A percentile compares a stretch with the other conserved stretches of the same genome.
Conservation (phyloP, 2,888 invertebrate genomes). For the Drosophila borborema region DNA sequence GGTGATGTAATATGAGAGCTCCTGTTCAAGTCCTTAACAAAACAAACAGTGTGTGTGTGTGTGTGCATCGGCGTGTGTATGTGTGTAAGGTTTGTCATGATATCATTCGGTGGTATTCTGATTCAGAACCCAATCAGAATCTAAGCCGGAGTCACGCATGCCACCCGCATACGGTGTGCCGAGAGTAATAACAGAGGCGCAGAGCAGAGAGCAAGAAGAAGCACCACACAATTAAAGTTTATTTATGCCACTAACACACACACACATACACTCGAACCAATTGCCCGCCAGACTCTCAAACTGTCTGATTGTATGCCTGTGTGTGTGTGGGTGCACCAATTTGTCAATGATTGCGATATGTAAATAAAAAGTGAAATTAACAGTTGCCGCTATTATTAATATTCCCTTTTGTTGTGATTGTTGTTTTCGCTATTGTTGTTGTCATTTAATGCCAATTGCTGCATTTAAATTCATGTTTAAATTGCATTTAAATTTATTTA, state of each 20-base stretch:
- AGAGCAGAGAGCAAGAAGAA: constrained; percentile 17
- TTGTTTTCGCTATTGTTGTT: constrained; percentile 1
- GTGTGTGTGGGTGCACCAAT: constrained; percentile 38
- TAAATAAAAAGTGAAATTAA: constrained; percentile 72
- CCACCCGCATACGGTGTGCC: constrained; percentile 41
- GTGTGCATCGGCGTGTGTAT: constrained; percentile 7
- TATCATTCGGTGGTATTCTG: constrained; percentile 30
- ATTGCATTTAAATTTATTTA: constrained; percentile 51
- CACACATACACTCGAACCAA: constrained; percentile 25
- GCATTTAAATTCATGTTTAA: constrained; percentile 38
- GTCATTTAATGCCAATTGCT: constrained; percentile 27
- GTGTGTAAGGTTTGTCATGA: constrained; percentile 14
- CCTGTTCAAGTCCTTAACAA: constrained; percentile 45
- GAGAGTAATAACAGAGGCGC: constrained; percentile 18
- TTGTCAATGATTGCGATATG: constrained; percentile 45
- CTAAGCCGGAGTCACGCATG: constrained; percentile 30
- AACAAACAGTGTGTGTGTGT: constrained; percentile 31
- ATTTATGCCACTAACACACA: constrained; percentile 36
- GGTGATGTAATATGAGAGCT: constrained; percentile 55
- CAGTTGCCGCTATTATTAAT: constrained; percentile 39
- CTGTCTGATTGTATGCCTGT: neutral
- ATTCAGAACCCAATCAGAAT: constrained; percentile 15
- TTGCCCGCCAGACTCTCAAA: constrained; percentile 42
- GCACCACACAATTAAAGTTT: constrained; percentile 49
- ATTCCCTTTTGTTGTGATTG: neutral